These are phyloP conservation scores for Motacilla tschutschensis DNA, from an alignment of 2,113 vertebrate genomes.

Conservation along the genomic window DNA sequence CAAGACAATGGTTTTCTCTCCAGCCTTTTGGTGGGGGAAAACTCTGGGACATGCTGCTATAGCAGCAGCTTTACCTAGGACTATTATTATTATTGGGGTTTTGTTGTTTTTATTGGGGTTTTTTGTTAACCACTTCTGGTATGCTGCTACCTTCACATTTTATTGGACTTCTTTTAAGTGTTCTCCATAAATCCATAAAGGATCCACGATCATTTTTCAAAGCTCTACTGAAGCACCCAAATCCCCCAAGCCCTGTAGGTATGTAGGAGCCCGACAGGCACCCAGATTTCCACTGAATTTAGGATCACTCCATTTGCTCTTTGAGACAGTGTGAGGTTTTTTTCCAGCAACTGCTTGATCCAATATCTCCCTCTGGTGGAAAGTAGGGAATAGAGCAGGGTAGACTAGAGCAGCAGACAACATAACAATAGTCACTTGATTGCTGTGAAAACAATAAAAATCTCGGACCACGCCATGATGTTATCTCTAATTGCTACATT, in stretches of 20 bases:
- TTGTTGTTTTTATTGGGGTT: neutral
- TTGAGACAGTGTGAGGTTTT: neutral
- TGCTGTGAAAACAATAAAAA: neutral
- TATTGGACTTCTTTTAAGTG: neutral
- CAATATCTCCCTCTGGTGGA: conserved; percentile 60
- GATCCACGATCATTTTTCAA: neutral
- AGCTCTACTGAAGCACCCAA: neutral
- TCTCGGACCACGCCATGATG: neutral
- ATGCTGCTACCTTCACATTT: neutral
- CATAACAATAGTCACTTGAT: neutral
- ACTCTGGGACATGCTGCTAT: neutral
- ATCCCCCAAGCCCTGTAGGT: neutral
- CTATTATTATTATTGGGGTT: neutral
- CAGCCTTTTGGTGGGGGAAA: neutral
- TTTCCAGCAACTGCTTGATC: neutral
- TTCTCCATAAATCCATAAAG: neutral
- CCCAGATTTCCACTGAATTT: neutral
- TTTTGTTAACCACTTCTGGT: neutral
- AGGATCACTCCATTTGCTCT: neutral
- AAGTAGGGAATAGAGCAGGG: neutral
- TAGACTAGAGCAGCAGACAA: neutral
- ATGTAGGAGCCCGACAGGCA: neutral
- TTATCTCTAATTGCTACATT: neutral
- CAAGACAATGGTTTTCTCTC: neutral
- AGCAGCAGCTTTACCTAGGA: neutral